A percentile compares a stretch with the other conserved stretches of the same genome.
phyloP scores from a whole-genome alignment of 37 sponge, comb jelly and placozoan species.

The Tethya wilhelma region DNA sequence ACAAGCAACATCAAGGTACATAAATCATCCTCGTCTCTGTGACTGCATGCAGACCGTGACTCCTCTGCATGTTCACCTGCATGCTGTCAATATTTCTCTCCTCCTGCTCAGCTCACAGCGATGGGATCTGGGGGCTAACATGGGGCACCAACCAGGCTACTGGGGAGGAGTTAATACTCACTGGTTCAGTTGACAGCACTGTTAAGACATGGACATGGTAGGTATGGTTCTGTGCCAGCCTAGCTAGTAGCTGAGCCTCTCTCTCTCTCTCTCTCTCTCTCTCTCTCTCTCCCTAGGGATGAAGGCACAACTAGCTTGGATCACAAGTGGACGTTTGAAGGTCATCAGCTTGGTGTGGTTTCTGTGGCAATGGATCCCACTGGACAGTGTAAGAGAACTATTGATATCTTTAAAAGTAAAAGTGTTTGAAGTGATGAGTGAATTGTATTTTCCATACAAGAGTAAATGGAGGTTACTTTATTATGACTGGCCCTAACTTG shows the following conservation, averaged over 20 bases:
- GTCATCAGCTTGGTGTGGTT: constrained; percentile 97
- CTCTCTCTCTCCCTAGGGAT: constrained; percentile 55
- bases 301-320: constrained; percentile 63
- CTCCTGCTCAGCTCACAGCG: constrained; percentile 73
- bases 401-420: not conserved
- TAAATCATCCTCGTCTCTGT: not conserved
- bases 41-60: no score
- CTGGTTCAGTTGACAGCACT: constrained; percentile 90
- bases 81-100: not conserved
- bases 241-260: no score
- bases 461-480: not conserved
- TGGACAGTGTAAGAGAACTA: constrained; percentile 62
- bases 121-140: constrained; percentile 93
- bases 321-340: constrained; percentile 85
- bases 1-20: constrained; percentile 57
- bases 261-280: constrained; percentile 2
- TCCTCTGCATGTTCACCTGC: no score
- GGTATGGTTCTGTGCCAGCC: not conserved
- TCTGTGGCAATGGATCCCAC: constrained; percentile 88
- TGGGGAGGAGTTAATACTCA: constrained; percentile 82
- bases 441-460: not conserved
- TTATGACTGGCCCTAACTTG: not conserved
- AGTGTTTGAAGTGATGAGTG: not conserved
- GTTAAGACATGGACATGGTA: constrained; percentile 94
- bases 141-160: constrained; percentile 75